Percentiles rank a stretch among this genome's conserved stretches.
Conservation (phyloP, 2,888 invertebrate genomes). For the Apamea anceps region DNA sequence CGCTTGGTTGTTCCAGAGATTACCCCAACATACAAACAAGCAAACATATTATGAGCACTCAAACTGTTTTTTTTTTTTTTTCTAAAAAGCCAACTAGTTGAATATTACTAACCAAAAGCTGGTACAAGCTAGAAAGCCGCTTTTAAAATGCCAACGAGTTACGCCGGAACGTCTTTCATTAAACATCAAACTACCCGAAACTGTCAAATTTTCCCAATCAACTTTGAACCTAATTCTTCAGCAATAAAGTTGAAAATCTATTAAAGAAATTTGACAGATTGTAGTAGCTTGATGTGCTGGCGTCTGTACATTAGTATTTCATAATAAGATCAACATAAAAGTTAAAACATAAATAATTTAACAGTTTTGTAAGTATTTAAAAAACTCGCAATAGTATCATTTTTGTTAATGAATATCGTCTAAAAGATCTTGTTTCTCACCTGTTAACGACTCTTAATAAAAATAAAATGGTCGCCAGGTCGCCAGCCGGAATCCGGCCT, state of each 20-base stretch:
- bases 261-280: too few species aligned
- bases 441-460: conserved; percentile 50
- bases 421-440: conserved; percentile 59
- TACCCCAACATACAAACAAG: too few species aligned
- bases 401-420: conserved; percentile 56
- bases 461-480: conserved; percentile 47
- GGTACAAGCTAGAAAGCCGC: not conserved
- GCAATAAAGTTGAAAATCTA: too few species aligned
- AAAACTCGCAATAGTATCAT: conserved; percentile 39
- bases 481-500: conserved; percentile 65
- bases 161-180: not conserved
- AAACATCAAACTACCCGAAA: not conserved
- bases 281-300: too few species aligned
- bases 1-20: too few species aligned
- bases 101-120: not conserved
- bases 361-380: conserved; percentile 51
- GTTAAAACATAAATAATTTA: conserved; percentile 46
- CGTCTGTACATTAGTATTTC: too few species aligned
- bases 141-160: not conserved
- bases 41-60: too few species aligned
- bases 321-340: conserved; percentile 9
- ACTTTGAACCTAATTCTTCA: too few species aligned
- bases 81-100: too few species aligned
- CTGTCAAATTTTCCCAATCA: too few species aligned
- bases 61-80: too few species aligned